These are phyloP conservation scores for Propithecus perrieri DNA, from an alignment of 2,797 vertebrate genomes.

Conservation along the genomic window DNA sequence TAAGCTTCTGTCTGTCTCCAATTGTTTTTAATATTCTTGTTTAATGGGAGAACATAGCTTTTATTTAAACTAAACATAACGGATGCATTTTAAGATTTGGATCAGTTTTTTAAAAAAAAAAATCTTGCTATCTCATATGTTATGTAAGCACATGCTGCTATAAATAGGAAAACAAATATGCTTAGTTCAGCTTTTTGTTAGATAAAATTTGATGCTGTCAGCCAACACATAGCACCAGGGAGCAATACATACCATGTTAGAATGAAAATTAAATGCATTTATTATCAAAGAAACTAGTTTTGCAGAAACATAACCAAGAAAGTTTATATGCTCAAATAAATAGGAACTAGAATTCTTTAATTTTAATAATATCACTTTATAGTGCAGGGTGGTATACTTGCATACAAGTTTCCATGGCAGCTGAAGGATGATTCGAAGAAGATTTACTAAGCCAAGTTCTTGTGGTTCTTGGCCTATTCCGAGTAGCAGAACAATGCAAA, in stretches of 20 bases:
- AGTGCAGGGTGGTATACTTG: conserved; percentile 59
- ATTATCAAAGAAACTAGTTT: conserved; percentile 76
- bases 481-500: conserved; percentile 22
- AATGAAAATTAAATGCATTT: conserved; percentile 78
- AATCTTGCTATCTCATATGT: conserved; percentile 76
- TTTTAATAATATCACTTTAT: conserved; percentile 61
- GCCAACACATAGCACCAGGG: conserved; percentile 68
- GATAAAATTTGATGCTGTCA: conserved; percentile 78
- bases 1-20: conserved; percentile 82
- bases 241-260: conserved; percentile 77
- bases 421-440: conserved; percentile 73
- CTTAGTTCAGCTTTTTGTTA: conserved; percentile 78
- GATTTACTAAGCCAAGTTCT: conserved; percentile 70
- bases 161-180: conserved; percentile 81
- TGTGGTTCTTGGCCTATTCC: conserved; percentile 56
- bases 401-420: conserved; percentile 68
- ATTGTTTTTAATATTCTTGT: conserved; percentile 81
- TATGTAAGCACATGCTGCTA: conserved; percentile 72
- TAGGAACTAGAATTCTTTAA: conserved; percentile 58
- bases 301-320: conserved; percentile 41
- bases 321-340: conserved; percentile 74
- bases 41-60: conserved; percentile 79
- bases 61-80: conserved; percentile 84
- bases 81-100: conserved; percentile 76
- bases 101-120: conserved; percentile 59